Evolutionary conservation across 1,140 invertebrate genomes (phyloP), one percentile per base, ranked within the genome.

Genomic region (Ladona fulva): DNA sequence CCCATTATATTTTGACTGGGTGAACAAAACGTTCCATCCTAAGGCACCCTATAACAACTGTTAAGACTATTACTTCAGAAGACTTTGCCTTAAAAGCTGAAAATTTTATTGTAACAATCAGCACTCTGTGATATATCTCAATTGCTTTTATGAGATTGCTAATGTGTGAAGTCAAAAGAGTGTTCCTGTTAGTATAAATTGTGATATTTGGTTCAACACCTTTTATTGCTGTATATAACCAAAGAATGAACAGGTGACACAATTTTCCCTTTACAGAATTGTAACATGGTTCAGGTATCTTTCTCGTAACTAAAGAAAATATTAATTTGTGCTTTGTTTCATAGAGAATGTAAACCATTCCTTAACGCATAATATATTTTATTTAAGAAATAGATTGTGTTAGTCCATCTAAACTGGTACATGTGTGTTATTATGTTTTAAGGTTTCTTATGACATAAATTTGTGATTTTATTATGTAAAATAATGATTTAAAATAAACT

Each of bases 171-270:
- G 52, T 66, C 52, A 66, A 66, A 66, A 66, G 52, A 22, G 14
- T 16, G 52, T 66, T 22, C 52, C 52, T 66, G 52, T 66, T 66
- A 66, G 52, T 66, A 66, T 66, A 66, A 66, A 66, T 66, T 66
- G 52, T 66, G 52, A 66, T 66, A 66, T 22, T 66, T 66, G 52
- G 52, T 66, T 66, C 52, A 19, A 66, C 52, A 22, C 52, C 52
- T 66, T 66, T 66, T 66, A 66, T 66, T 66, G n/a, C 52, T 66
- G 52, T 66, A 66, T 66, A 66, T 66, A 66, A 66, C 52, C 52
- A 66, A 66, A 66, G 52, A 66, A 66, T 22, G n/a, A 66, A 66
- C 52, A 66, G 52, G 52, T 66, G 52, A 66, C 52, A 66, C 52
- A 22, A 19, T 19, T 22, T 66, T 22, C 52, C 52, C 52, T 66